Evolutionary conservation across 2,797 vertebrate species (phyloP).

Genomic region (Thripadectes ignobilis): DNA sequence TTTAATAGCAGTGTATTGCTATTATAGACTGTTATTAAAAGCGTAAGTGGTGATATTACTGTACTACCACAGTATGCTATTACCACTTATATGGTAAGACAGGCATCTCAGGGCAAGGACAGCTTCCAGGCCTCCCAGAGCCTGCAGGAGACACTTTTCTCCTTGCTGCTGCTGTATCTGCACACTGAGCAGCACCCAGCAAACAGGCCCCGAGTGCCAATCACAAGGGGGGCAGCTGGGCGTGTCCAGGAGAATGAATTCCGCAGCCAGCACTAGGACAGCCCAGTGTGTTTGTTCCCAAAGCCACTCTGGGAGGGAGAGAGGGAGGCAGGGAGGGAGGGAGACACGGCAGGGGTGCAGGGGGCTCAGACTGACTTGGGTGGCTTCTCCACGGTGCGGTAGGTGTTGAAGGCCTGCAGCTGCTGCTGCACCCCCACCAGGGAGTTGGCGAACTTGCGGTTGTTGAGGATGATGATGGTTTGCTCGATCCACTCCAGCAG

Average conservation of each 20-base stretch:
- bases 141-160: background rate
- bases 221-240: background rate
- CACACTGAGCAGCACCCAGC: background rate
- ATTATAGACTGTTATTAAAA: background rate
- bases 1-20: background rate
- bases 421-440: slow-evolving; percentile 95
- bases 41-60: background rate
- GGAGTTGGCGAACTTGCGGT: slow-evolving; percentile 96
- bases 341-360: no score
- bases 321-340: no score
- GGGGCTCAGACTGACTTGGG: slow-evolving; percentile 78
- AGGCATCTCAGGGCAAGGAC: background rate
- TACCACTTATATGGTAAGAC: background rate
- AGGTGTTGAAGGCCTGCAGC: slow-evolving; percentile 97
- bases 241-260: background rate
- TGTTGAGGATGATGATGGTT: slow-evolving; percentile 98
- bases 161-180: background rate
- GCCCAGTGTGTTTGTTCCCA: background rate
- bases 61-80: background rate
- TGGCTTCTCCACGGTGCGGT: slow-evolving; percentile 95
- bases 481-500: slow-evolving; percentile 98
- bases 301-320: background rate
- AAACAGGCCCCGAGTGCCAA: background rate
- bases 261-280: background rate
- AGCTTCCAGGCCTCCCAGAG: background rate